These are phyloP conservation scores for Hipposideros larvatus DNA, from an alignment of 2,797 vertebrate species.

Conservation along the genomic window DNA sequence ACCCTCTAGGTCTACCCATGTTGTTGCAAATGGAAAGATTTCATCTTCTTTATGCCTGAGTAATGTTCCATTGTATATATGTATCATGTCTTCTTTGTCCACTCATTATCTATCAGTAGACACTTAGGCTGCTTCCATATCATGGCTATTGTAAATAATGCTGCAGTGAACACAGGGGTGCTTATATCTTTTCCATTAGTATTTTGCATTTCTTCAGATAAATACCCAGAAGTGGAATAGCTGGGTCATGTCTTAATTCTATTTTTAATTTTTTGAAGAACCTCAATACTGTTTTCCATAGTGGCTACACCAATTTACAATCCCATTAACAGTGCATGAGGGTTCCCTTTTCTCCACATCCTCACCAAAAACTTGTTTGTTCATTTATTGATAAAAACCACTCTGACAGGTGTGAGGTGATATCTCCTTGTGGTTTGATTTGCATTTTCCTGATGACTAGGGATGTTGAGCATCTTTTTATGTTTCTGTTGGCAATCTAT, in stretches of 20 bases:
- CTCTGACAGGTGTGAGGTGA: background rate
- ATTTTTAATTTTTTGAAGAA: background rate
- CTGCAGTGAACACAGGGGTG: background rate
- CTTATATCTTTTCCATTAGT: background rate
- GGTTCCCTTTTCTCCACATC: background rate
- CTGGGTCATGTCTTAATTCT: background rate
- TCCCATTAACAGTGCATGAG: background rate
- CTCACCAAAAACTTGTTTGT: background rate
- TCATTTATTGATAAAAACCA: background rate
- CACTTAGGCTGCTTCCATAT: background rate
- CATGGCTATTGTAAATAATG: background rate
- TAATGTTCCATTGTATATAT: too few species aligned
- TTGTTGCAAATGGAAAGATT: too few species aligned
- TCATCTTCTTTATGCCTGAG: too few species aligned
- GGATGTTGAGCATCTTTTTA: background rate
- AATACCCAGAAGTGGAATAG: background rate
- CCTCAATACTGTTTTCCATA: too few species aligned
- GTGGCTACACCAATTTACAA: background rate
- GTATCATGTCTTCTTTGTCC: too few species aligned
- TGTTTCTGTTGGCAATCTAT: background rate
- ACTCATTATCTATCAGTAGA: too few species aligned
- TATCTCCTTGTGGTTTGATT: too few species aligned
- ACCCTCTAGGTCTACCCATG: too few species aligned
- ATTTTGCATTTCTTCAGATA: background rate
- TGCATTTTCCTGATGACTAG: background rate